Conservation (phyloP, 2,113 vertebrate genomes). For the Acrocephalus arundinaceus region DNA sequence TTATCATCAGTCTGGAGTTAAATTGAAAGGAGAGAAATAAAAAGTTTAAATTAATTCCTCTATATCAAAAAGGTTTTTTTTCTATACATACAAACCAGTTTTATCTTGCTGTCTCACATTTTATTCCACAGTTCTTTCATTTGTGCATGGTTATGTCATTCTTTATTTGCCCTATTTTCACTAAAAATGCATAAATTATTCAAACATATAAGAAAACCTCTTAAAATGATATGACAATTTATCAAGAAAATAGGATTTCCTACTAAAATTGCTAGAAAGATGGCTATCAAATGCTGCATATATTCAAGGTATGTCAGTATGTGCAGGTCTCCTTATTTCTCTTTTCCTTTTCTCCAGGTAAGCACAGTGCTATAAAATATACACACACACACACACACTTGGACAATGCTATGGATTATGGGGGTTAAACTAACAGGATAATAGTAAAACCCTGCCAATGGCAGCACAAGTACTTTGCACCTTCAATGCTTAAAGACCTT, state of each 20-base stretch:
- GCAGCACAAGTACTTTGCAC: not conserved
- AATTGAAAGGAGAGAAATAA: conserved; percentile 14
- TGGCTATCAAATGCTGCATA: not conserved
- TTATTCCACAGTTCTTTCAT: not conserved
- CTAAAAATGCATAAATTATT: not conserved
- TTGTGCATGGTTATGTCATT: not conserved
- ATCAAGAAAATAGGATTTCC: not conserved
- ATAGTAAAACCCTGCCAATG: not conserved
- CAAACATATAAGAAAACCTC: not conserved
- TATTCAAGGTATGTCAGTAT: not conserved
- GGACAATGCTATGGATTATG: not conserved
- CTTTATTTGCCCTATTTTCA: not conserved
- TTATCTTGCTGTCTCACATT: not conserved
- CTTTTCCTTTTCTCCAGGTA: not conserved
- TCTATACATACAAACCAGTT: not conserved
- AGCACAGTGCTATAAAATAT: not conserved
- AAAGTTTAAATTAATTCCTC: not conserved
- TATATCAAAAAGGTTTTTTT: not conserved
- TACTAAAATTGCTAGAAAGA: not conserved
- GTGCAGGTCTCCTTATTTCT: not conserved
- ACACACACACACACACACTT: fast-evolving
- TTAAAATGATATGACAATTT: not conserved
- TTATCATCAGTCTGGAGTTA: conserved; percentile 92
- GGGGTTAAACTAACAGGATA: not conserved
- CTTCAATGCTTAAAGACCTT: not conserved